phyloP scores from a whole-genome alignment of 2,113 vertebrate genomes.

The Jaculus jaculus region DNA sequence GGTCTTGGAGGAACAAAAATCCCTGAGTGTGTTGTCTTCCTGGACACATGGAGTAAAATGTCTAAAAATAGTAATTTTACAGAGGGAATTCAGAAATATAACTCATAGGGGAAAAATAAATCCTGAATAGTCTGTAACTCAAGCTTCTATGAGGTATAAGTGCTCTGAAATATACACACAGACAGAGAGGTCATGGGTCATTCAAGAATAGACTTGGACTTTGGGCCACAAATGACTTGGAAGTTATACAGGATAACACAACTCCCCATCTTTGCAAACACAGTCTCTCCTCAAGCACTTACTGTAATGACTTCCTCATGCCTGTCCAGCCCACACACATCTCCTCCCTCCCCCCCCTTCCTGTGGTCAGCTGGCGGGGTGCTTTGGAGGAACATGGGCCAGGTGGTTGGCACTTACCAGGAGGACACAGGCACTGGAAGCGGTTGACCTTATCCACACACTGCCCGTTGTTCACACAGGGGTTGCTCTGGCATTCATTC shows the following conservation, averaged over 20 bases:
- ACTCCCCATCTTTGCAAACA: background rate
- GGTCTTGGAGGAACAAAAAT: background rate
- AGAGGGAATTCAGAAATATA: constrained; percentile 39
- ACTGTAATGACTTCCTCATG: constrained; percentile 57
- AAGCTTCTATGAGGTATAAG: constrained; percentile 35
- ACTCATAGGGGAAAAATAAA: background rate
- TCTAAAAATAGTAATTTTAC: constrained; percentile 48
- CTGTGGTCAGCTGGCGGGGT: background rate
- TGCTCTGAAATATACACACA: constrained; percentile 38
- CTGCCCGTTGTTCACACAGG: constrained; percentile 91
- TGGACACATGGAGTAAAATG: constrained; percentile 19
- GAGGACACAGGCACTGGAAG: constrained; percentile 91
- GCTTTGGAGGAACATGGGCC: constrained; percentile 38
- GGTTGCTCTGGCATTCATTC: constrained; percentile 91
- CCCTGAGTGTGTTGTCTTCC: background rate
- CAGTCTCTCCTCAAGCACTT: constrained; percentile 13
- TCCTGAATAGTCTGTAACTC: background rate
- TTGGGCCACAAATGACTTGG: constrained; percentile 35
- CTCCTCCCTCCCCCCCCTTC: constrained; percentile 3
- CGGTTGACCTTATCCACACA: constrained; percentile 90
- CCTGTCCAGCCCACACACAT: constrained; percentile 53
- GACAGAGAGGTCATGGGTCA: constrained; percentile 54
- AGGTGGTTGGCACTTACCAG: constrained; percentile 84
- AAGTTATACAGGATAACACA: constrained; percentile 17
- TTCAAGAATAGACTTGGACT: constrained; percentile 53